A percentile compares a stretch with the other conserved stretches of the same genome.
Conservation (phyloP, 2,113 vertebrate genomes). For the Chiloscyllium plagiosum region DNA sequence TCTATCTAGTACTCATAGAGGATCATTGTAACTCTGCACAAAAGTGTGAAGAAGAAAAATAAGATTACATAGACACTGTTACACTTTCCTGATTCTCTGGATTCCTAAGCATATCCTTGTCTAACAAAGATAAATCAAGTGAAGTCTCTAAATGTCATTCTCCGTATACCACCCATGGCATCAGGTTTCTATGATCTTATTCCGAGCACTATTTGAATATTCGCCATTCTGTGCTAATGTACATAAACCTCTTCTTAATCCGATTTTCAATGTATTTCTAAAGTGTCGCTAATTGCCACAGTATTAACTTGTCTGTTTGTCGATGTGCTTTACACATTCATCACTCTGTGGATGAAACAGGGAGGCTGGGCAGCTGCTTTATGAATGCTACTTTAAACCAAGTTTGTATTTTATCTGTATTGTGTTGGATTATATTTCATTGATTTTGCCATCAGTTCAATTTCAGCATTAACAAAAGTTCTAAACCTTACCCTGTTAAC, state of each 20-base stretch:
- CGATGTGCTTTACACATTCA: neutral
- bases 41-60: neutral
- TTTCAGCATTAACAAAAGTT: neutral
- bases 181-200: neutral
- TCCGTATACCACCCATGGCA: neutral
- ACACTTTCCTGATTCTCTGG: neutral
- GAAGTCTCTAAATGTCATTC: neutral
- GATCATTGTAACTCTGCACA: neutral
- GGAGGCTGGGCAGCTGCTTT: neutral
- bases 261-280: neutral
- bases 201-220: neutral
- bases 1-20: neutral
- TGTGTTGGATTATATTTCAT: neutral
- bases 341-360: neutral
- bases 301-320: neutral
- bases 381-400: neutral
- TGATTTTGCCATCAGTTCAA: neutral
- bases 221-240: neutral
- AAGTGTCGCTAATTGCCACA: slow-evolving; percentile 10
- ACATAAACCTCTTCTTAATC: neutral
- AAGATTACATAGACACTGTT: neutral
- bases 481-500: neutral
- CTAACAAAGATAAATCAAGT: neutral
- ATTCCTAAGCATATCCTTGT: neutral
- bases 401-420: neutral